A percentile compares a stretch with the other conserved stretches of the same genome.
These are phyloP conservation scores for Clarias magur DNA, from an alignment of 2,113 vertebrate species.

Conservation along the genomic window DNA sequence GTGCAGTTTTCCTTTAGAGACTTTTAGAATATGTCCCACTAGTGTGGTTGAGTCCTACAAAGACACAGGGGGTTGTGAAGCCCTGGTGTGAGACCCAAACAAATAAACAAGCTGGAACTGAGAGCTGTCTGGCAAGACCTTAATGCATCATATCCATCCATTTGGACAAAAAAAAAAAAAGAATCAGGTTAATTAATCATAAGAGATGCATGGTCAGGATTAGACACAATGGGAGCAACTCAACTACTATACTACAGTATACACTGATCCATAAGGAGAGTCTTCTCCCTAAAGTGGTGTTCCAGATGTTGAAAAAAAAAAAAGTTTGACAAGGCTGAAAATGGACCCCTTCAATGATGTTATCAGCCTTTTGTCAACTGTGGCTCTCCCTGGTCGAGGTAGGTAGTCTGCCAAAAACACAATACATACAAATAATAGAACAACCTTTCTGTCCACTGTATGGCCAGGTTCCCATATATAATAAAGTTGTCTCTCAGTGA, in stretches of 20 bases:
- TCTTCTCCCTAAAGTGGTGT: neutral
- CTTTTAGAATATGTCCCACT: too few species aligned
- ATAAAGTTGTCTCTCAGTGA: neutral
- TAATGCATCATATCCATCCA: neutral
- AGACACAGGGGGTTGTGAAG: too few species aligned
- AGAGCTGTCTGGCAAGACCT: too few species aligned
- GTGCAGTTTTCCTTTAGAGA: too few species aligned
- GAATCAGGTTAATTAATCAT: neutral
- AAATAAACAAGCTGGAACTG: too few species aligned
- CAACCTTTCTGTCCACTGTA: too few species aligned
- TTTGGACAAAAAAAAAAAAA: neutral
- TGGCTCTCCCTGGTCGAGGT: too few species aligned
- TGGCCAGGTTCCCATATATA: neutral
- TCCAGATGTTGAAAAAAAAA: neutral
- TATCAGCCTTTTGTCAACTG: too few species aligned
- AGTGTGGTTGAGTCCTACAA: too few species aligned
- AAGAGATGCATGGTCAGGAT: neutral
- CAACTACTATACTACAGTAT: neutral
- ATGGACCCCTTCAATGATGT: neutral
- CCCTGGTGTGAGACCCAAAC: too few species aligned
- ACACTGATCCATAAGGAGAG: neutral
- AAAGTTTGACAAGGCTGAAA: neutral
- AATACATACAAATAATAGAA: too few species aligned
- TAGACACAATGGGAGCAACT: neutral
- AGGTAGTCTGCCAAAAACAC: too few species aligned